Evolutionary conservation across 2,797 vertebrate genomes (phyloP), one percentile per base, ranked within the genome.

Genomic region (Nyctalus aviator): DNA sequence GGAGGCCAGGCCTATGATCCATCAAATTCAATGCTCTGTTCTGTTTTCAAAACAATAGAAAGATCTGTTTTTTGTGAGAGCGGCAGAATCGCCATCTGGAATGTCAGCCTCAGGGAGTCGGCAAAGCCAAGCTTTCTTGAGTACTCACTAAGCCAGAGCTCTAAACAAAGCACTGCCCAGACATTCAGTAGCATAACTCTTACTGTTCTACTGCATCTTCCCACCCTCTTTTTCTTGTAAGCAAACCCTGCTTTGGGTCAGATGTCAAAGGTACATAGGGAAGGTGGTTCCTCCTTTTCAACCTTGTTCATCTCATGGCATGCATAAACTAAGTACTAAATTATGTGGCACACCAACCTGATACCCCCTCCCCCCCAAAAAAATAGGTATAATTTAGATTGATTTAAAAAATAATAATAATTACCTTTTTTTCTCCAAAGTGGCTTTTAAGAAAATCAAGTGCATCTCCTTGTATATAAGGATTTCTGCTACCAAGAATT

Each of bases 41-140:
- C 57, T 93, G 71, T 66, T 86, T 94, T 69, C 50, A 84, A 95
- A 96, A 96, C 88, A 95, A 94, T 88, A 72, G 35, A 66, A 83
- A 95, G 50, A n/a, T 86, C 86, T 96, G 79, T 92, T 86, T 89
- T 94, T 64, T 37, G 23, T 88, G 50, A 93, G 44, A 92, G 50
- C 32, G 50, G 44, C 57, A 94, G 75, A 94, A 87, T 91, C 86
- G 50, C 64, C 64, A 44, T 95, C 9, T 0, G 14, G 91, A 94
- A 95, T 76, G 71, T 78, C 79, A 79, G 79, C 87, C 75, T 95
- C 30, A 1, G 75, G 75, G 75, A 92, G 35, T 5, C 89, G 84
- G 79, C 88, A 85, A 72, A 94, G 66, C 87, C 85, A 85, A 94
- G 9, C 50, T 71, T 78, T 86, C 83, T 1, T 72, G 71, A 93